These are phyloP conservation scores for Patagioenas fasciata DNA, from an alignment of 2,113 vertebrate species.

Conservation along the genomic window DNA sequence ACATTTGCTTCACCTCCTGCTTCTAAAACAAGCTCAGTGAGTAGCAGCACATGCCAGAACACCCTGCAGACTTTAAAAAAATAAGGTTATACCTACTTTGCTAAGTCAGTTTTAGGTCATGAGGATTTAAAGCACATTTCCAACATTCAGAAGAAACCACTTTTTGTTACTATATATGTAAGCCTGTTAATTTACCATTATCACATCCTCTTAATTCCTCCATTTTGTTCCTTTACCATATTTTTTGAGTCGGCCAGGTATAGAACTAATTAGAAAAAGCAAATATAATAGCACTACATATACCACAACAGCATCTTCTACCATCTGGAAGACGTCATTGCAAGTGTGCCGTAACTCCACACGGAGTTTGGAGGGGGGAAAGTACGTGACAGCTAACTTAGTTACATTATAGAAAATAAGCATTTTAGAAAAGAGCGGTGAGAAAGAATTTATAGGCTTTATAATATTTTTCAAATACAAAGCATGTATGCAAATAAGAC, in stretches of 20 bases:
- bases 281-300: background rate
- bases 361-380: background rate
- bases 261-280: background rate
- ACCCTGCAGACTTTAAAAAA: background rate
- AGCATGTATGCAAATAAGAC: background rate
- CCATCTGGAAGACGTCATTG: background rate
- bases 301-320: background rate
- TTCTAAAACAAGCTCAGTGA: background rate
- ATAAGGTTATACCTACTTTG: background rate
- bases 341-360: rapidly evolving
- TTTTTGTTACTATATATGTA: background rate
- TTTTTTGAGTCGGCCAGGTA: background rate
- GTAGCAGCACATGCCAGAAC: background rate
- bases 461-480: background rate
- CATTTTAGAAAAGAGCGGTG: background rate
- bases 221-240: background rate
- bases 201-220: background rate
- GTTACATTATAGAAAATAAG: background rate
- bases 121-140: background rate
- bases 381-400: background rate
- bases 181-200: background rate
- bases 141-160: background rate
- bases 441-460: background rate
- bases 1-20: background rate
- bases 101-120: background rate